These are phyloP conservation scores for Gallinago media DNA, from an alignment of 2,113 vertebrate genomes.

Conservation along the genomic window DNA sequence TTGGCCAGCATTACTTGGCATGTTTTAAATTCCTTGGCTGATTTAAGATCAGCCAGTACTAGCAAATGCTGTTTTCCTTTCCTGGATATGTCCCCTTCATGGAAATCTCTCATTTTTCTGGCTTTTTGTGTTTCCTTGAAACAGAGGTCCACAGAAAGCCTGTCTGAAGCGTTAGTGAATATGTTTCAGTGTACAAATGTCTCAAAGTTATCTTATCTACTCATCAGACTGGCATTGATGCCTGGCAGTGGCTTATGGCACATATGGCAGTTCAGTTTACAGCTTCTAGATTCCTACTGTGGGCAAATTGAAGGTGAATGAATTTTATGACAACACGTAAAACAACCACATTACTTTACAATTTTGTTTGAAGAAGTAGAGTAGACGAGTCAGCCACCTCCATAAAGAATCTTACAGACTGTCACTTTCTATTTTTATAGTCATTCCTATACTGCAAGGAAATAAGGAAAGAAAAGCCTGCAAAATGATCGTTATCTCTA, in stretches of 20 bases:
- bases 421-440: not conserved
- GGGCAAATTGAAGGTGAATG: not conserved
- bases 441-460: not conserved
- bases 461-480: not conserved
- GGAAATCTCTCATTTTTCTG: not conserved
- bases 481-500: not conserved
- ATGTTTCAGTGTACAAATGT: not conserved
- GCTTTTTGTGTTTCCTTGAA: not conserved
- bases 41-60: slow-evolving; percentile 3
- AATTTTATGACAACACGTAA: not conserved
- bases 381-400: not conserved
- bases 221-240: not conserved
- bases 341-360: not conserved
- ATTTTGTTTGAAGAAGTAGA: not conserved
- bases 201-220: not conserved
- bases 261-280: not conserved
- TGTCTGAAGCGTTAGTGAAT: not conserved
- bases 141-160: not conserved
- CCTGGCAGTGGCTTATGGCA: not conserved
- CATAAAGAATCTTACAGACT: not conserved
- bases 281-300: not conserved
- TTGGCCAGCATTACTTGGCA: not conserved
- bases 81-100: not conserved
- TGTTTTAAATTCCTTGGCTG: slow-evolving; percentile 24
- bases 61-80: slow-evolving; percentile 16